A percentile compares a stretch with the other conserved stretches of the same genome.
Evolutionary conservation across 2,888 invertebrate species (phyloP).

Genomic region (Philereme vetulata): DNA sequence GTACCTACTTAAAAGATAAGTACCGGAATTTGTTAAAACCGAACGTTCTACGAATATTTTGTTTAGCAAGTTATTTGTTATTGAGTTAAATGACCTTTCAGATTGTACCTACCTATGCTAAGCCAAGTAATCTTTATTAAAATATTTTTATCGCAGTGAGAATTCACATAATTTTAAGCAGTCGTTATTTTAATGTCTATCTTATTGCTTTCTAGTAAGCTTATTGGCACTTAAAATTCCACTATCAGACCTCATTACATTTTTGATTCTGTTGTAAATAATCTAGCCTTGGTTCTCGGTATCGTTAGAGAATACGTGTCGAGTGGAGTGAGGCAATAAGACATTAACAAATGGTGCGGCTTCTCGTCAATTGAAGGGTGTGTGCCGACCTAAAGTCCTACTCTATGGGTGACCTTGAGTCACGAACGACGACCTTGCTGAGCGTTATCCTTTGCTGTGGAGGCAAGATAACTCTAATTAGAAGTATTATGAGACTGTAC

Average conservation of each 20-base stretch:
- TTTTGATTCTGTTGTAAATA: slow-evolving; percentile 9
- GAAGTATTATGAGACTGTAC: slow-evolving; percentile 1
- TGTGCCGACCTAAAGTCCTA: slow-evolving; percentile 19
- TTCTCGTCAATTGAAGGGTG: slow-evolving; percentile 28
- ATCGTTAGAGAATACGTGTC: slow-evolving; percentile 11
- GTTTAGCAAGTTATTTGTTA: no score
- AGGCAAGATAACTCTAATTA: slow-evolving; percentile 6
- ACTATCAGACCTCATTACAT: not conserved
- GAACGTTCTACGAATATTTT: no score
- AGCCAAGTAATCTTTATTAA: no score
- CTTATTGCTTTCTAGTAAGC: no score
- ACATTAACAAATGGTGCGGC: slow-evolving; percentile 10
- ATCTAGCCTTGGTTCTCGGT: not conserved
- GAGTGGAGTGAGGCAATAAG: slow-evolving; percentile 2
- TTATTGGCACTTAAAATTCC: not conserved
- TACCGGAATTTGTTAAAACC: no score
- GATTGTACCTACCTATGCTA: no score
- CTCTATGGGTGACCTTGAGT: slow-evolving; percentile 39
- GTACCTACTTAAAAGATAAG: no score
- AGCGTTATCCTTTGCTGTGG: slow-evolving; percentile 17
- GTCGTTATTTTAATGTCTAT: no score
- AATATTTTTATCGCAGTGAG: no score
- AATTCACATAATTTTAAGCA: no score
- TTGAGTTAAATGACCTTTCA: no score
- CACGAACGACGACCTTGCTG: slow-evolving; percentile 41